Evolutionary conservation across 2,888 invertebrate species (phyloP), one percentile per base, ranked within the genome.

Genomic region (Xestia rhomboidea): DNA sequence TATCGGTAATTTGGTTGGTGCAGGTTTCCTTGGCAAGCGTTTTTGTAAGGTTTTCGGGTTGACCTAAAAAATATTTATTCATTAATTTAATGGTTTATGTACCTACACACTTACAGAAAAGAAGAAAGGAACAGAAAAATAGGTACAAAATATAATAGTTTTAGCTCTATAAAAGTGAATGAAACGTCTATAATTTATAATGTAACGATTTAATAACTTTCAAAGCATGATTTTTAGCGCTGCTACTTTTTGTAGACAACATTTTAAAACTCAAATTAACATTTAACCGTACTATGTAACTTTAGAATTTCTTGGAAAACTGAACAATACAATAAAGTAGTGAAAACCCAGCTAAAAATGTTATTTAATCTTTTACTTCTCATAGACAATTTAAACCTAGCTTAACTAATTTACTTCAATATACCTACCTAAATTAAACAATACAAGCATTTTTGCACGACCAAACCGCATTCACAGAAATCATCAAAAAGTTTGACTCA

Each of bases 1-100:
- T 80, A 81, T 76, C 77, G 73, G 77, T 82, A 82, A 85, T 88
- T 87, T 80, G 57, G 15, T 74, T 74, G 11, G 18, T 2, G 73
- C 82, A 49, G 73, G 69, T 74, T 77, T 80, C 77, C 75, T 63
- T 68, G 6, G 18, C 15, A 27, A 27, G 11, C n/a, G 15, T 15
- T 64, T 57, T 62, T 24, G 10, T 51, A 46, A 13, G 21, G 27
- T 30, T 30, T 51, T 71, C 1, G 46, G 21, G 21, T 46, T 3
- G 30, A 34, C 6, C 18, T 21, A 30, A 7, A 11, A 41, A 11
- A 21, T 21, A 1, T 10, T 2, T 34, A 34, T 34, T 34, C 0
- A 5, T 34, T 34, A 5, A 5, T 5, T 34, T 34, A 34, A 34
- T 4, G 34, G 34, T 34, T 34, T 34, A 34, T 34, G 5, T 34